These are phyloP conservation scores for Mirza zaza DNA, from an alignment of 2,113 vertebrate species.

Conservation along the genomic window DNA sequence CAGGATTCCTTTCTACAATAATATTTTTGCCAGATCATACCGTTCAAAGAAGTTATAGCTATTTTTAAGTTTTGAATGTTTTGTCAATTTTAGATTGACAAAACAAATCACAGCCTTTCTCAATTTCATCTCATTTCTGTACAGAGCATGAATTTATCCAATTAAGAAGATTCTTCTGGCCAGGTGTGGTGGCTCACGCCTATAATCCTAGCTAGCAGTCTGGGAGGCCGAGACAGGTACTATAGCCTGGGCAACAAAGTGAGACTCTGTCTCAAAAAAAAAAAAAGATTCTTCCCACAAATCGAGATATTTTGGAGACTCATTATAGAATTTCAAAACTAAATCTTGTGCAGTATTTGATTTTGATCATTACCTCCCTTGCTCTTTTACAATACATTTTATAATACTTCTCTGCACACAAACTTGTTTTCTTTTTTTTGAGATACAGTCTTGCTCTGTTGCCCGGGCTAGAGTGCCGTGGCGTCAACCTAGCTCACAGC, in stretches of 20 bases:
- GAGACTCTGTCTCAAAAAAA: too few species aligned
- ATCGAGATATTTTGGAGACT: background rate
- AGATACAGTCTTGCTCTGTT: too few species aligned
- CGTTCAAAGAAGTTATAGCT: background rate
- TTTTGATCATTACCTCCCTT: background rate
- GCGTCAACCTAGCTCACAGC: too few species aligned
- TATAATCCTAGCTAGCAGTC: too few species aligned
- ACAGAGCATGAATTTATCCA: background rate
- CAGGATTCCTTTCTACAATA: background rate
- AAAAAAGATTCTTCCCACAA: background rate
- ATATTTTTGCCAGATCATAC: background rate
- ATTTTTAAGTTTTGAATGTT: background rate
- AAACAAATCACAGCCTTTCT: background rate
- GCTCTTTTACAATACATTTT: background rate
- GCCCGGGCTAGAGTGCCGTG: too few species aligned
- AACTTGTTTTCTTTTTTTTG: background rate
- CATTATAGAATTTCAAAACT: background rate
- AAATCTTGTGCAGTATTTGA: background rate
- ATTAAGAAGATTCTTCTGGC: background rate
- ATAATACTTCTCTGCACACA: background rate
- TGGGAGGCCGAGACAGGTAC: too few species aligned
- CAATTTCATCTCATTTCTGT: background rate
- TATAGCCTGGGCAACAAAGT: too few species aligned
- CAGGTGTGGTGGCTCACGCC: too few species aligned
- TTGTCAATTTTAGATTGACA: background rate